Base-by-base conservation (phyloP, 2,113 vertebrate species). In the Thunnus maccoyii region DNA sequence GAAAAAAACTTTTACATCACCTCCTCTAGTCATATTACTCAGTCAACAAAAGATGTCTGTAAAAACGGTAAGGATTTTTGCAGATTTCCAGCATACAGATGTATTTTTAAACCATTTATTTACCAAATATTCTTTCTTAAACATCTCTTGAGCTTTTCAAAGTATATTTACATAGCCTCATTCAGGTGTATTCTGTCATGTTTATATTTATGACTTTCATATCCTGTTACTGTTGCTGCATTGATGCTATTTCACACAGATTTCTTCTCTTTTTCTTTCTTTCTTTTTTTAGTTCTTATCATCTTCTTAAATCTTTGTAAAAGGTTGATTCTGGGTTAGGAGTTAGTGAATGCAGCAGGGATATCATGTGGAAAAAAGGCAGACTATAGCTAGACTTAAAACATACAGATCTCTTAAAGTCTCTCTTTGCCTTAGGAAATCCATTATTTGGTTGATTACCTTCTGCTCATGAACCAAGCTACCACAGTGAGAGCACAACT, bases 391-490 rank as follows among this genome's bases (percentile, higher is more conserved):
- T 58, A 72, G 72, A 86, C 62, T 68, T 79, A 41, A 78, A 80
- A 79, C 57, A 77, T n/a, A 48, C 67, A 60, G 32, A 74, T 85
- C 64, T 63, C 67, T 67, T 62, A 6, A 71, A 75, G 61, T 71
- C 55, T 78, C 32, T 72, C 62, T 65, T 74, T 66, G 80, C 84
- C 69, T 70, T 32, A 72, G 82, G 80, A 85, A 74, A 86, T 88
- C 87, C 73, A 88, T 90, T 89, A 88, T 83, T 80, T 88, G 91
- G 87, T 83, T 91, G 89, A 91, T 91, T 91, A 88, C 80, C 86
- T 87, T 57, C 78, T 22, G 63, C 72, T 81, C 66, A 11, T 71
- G 75, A 80, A 66, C 17, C 70, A 17, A 70, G 71, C 41, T 5
- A 36, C 54, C 12, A 32, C 27, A 0, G 70, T 16, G 36, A 83